phyloP scores from a whole-genome alignment of 2,113 vertebrate species.

The Bettongia penicillata region DNA sequence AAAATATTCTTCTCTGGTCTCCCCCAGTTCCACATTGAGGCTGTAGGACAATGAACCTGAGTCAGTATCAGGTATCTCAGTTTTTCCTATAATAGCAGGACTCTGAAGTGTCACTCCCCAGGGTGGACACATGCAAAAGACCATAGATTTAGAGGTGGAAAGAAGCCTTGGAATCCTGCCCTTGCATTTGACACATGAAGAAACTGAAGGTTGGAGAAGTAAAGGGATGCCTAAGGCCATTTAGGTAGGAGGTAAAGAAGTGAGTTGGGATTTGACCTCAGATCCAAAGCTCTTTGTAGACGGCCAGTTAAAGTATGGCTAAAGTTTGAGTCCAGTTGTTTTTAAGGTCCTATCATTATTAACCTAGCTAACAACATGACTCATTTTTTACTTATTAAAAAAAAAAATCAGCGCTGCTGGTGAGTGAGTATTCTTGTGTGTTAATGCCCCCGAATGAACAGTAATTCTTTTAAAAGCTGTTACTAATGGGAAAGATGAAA shows the following conservation, averaged over 20 bases:
- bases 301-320: constrained; percentile 19
- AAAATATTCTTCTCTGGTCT: constrained; percentile 44
- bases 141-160: background rate
- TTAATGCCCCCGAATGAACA: background rate
- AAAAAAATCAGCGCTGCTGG: background rate
- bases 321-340: constrained; percentile 28
- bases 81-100: constrained; percentile 18
- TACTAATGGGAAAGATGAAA: background rate
- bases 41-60: constrained; percentile 29
- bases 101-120: constrained; percentile 37
- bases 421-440: background rate
- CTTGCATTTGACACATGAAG: background rate
- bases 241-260: background rate
- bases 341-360: constrained; percentile 37
- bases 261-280: background rate
- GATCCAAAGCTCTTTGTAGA: constrained; percentile 31
- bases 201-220: background rate
- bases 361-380: constrained; percentile 36
- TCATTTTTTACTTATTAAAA: constrained; percentile 15
- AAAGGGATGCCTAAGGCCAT: background rate
- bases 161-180: background rate
- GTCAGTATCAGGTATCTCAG: constrained; percentile 1
- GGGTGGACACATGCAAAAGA: background rate
- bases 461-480: background rate
- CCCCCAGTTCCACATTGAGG: constrained; percentile 31